These are phyloP conservation scores for Teleiodes luculella DNA, from an alignment of 2,888 invertebrate species.

Conservation along the genomic window DNA sequence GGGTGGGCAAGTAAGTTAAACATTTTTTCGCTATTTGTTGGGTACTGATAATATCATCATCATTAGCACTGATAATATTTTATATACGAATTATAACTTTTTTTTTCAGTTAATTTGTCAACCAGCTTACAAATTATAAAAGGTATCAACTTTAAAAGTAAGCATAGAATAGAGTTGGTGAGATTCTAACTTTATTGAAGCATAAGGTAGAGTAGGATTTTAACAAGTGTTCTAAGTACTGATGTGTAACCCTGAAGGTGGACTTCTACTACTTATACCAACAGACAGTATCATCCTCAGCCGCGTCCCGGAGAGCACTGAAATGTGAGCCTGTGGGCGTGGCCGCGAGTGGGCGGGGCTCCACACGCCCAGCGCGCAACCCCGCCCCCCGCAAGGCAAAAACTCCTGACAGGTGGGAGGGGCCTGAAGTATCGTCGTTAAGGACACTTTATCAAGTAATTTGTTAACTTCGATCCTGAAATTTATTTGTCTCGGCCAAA, in stretches of 20 bases:
- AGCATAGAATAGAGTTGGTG: too few relatives aligned
- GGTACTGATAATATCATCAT: too few relatives aligned
- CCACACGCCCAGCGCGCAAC: constrained; percentile 45
- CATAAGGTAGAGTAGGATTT: too few relatives aligned
- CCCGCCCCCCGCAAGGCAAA: constrained; percentile 56
- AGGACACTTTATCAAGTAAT: constrained; percentile 76
- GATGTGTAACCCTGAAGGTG: background rate
- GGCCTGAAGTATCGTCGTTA: constrained; percentile 63
- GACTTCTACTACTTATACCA: background rate
- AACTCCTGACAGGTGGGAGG: constrained; percentile 71
- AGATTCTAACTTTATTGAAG: too few relatives aligned
- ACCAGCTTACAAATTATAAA: too few relatives aligned
- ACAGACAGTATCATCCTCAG: constrained; percentile 30
- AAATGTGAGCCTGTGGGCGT: constrained; percentile 63
- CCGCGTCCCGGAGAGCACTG: constrained; percentile 65
- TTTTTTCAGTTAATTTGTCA: too few relatives aligned
- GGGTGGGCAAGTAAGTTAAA: too few relatives aligned
- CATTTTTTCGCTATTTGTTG: too few relatives aligned
- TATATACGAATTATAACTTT: too few relatives aligned
- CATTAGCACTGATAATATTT: too few relatives aligned
- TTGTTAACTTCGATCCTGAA: constrained; percentile 71
- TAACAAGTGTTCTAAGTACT: background rate
- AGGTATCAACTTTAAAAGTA: too few relatives aligned
- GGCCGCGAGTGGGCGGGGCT: constrained; percentile 52
- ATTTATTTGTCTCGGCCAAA: constrained; percentile 43